Evolutionary conservation across 1,140 invertebrate species (phyloP).

Genomic region (Drosophila bifasciata): DNA sequence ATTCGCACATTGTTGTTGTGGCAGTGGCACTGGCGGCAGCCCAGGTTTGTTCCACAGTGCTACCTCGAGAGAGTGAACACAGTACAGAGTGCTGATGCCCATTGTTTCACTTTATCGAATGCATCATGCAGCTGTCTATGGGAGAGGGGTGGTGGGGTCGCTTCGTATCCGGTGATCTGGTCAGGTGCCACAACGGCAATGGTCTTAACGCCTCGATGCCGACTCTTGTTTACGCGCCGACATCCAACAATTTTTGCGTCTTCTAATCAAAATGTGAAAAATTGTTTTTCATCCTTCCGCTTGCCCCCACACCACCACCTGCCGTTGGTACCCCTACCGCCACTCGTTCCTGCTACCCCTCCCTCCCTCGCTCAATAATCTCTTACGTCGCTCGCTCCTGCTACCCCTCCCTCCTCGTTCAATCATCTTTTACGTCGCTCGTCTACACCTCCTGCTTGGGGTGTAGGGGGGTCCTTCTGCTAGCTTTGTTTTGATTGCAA

Average conservation of each 20-base stretch:
- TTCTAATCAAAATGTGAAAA: constrained; percentile 64
- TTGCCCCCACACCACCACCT: not conserved
- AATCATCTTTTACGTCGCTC: too few relatives aligned
- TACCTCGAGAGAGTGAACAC: too few relatives aligned
- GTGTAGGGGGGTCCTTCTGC: too few relatives aligned
- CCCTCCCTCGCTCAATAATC: not conserved
- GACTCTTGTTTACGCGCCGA: constrained; percentile 66
- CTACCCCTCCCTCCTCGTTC: too few relatives aligned
- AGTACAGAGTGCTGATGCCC: not conserved
- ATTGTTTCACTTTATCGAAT: too few relatives aligned
- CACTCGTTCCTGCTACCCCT: too few relatives aligned
- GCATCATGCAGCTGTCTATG: too few relatives aligned
- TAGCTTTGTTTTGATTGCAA: constrained; percentile 52
- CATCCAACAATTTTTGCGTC: constrained; percentile 73
- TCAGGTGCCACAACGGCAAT: constrained; percentile 13
- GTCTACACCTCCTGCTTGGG: too few relatives aligned
- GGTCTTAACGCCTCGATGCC: constrained; percentile 42
- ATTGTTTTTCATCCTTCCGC: constrained; percentile 48
- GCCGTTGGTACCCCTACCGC: not conserved
- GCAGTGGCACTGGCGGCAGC: constrained; percentile 20
- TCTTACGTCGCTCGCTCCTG: not conserved
- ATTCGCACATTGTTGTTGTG: constrained; percentile 55
- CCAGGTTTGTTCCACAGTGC: constrained; percentile 17
- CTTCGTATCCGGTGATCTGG: too few relatives aligned
- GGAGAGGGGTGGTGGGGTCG: not conserved